Base-by-base conservation (phyloP, 2,888 invertebrate species). In the Diaprepes abbreviatus region DNA sequence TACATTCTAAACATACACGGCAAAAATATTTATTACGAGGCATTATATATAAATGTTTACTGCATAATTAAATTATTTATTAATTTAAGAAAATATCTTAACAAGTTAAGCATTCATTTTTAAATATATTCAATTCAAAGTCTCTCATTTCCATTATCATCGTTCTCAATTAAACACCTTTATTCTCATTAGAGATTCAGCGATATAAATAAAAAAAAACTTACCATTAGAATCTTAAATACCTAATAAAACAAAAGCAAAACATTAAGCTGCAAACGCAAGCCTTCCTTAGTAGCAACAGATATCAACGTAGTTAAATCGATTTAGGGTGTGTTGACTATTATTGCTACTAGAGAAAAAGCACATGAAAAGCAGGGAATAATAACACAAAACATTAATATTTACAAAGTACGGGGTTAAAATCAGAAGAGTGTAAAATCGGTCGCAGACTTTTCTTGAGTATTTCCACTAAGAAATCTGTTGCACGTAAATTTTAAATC, bases 331-430 rank as follows among this genome's bases (percentile, higher is more conserved):
- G n/a, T n/a, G n/a, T n/a, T n/a, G n/a, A n/a, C n/a, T n/a, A n/a
- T n/a, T n/a, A n/a, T n/a, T n/a, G n/a, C n/a, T n/a, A n/a, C n/a
- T n/a, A n/a, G n/a, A n/a, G n/a, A n/a, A n/a, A n/a, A n/a, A n/a
- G n/a, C n/a, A n/a, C 48, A 48, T 60, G 10, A 12, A 60, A 60
- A 48, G 59, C 48, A 48, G 31, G 59, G 16, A 6, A 31, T 24
- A 45, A 45, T 6, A 14, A 55, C 5, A 59, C 14, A 12, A 45
- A 38, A 14, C 0, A 38, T 3, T 10, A 14, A 1, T 54, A 54
- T 35, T 14, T 54, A 54, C 54, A 54, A n/a, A 21, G 16, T 12
- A 54, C 35, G n/a, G 16, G 21, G 19, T 35, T 5, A 24, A 12
- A 38, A 35, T 33, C 3, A 16, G 31, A 6, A 10, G 36, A 36